Base-by-base conservation (phyloP, 2,888 invertebrate genomes). In the Drosophila paramelanica region DNA sequence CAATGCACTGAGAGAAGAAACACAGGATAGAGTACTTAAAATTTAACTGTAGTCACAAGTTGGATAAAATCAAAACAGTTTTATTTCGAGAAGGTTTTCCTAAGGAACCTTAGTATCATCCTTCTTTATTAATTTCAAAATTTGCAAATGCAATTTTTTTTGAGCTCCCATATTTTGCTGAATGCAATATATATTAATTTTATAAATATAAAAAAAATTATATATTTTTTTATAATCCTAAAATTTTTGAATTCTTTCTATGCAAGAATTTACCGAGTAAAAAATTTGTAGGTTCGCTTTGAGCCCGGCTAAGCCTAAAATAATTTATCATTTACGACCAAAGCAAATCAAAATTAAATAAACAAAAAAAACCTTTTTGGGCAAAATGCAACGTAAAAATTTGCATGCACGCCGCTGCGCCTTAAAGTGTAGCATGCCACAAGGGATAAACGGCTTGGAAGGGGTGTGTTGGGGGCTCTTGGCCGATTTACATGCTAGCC, bases 241-340 rank as follows among this genome's bases (percentile, higher is more conserved):
- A 31, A 27, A 27, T 27, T 27, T 6, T 27, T 27, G 25, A 25
- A 25, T 25, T 25, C 23, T 3, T 4, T 23, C 23, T 23, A 8
- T 33, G 4, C 11, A 36, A 36, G 36, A 13, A 36, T 36, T 36
- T 36, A 36, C 1, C 13, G 13, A 5, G 4, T 13, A n/a, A 31
- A 10, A 5, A 5, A 36, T 36, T 36, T 36, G 17, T 4, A 13
- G 38, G n/a, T 65, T 62, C n/a, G 47, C 47, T 45, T 43, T 33
- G 43, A 27, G 17, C 52, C 51, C 17, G 51, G 25, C 41, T 31
- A 73, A 77, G 74, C 70, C 65, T 39, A 47, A 70, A 70, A 62
- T 76, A 80, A 71, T 76, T 62, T 67, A 59, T 66, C 84, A 65
- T 64, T 76, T 62, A 73, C 52, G 57, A 50, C 47, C 47, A 70